A percentile compares a stretch with the other conserved stretches of the same genome.
Conservation (phyloP, 2,113 vertebrate species). For the Trachemys scripta region DNA sequence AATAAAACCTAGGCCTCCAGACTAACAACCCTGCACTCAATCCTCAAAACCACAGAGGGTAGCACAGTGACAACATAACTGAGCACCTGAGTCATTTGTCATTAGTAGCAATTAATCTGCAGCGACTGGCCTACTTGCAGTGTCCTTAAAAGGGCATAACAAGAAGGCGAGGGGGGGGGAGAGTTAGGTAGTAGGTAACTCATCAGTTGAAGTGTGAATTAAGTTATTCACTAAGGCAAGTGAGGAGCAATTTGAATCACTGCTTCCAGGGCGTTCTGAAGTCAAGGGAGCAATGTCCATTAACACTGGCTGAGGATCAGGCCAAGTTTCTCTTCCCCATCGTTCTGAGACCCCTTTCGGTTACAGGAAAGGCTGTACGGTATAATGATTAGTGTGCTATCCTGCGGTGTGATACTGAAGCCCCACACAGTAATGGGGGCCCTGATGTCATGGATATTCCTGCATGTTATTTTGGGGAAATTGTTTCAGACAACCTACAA, state of each 20-base stretch:
- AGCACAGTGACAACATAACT: neutral
- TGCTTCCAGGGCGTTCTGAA: slow-evolving; percentile 14
- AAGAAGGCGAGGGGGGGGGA: neutral
- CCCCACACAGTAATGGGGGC: neutral
- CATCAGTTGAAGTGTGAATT: slow-evolving; percentile 52
- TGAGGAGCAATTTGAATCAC: slow-evolving; percentile 40
- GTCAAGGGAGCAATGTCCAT: neutral
- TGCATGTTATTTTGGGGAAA: neutral
- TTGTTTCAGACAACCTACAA: neutral
- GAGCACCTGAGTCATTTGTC: neutral
- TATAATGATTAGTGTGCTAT: neutral
- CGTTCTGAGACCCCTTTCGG: neutral
- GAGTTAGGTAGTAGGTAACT: slow-evolving; percentile 48
- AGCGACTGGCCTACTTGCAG: neutral
- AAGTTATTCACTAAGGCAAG: slow-evolving; percentile 44
- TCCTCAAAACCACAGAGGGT: neutral
- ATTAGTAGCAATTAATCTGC: slow-evolving; percentile 45
- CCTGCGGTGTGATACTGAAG: neutral
- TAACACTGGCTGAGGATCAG: slow-evolving; percentile 26
- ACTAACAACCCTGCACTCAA: neutral
- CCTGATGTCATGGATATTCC: neutral
- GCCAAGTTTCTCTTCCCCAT: neutral
- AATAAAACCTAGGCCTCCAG: neutral
- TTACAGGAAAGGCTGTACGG: neutral
- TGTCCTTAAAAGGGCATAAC: slow-evolving; percentile 31